Base-by-base conservation (phyloP, 2,797 vertebrate species). In the Acanthornis magna region DNA sequence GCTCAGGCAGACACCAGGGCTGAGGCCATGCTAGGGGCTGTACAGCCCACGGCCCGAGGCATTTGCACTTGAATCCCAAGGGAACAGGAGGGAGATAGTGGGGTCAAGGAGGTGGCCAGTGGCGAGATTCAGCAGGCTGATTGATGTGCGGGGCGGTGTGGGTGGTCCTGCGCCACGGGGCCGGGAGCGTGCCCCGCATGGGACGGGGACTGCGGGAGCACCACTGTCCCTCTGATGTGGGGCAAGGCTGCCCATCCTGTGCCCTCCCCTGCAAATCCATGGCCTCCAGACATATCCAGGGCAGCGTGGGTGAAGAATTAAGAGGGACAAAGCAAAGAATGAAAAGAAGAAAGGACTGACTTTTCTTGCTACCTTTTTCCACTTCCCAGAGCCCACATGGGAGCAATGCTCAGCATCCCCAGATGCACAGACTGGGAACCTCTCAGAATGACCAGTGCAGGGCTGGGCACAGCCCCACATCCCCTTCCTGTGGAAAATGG, bases 31-130 rank as follows among this genome's bases (percentile, higher is more conserved):
- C 40, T 11, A 5, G 53, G 68, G 62, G 30, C 77, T 27, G 32
- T 7, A 16, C 36, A 55, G 71, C 60, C 67, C 42, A 4, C 0
- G 6, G 68, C 54, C 63, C 43, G 8, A 55, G 32, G n/a, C 42
- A 75, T 93, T 93, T 95, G 76, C 90, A 83, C 93, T 95, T 96
- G 76, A 95, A 91, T 96, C 90, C 82, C 58, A 7, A 25, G 72
- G 79, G 68, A 47, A 48, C 76, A 80, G 78, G 34, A 88, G 68
- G 68, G 70, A 94, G 92, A 80, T 61, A 88, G 58, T 3, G 2
- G 57, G 88, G 90, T 88, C 90, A 91, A 75, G 34, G 82, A 60
- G 82, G 90, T 77, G 90, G 85, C 68, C 90, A 86, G 90, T 85
- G 85, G 85, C 2, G 0, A 66, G 83, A 55, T 58, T 71, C 53